Percentiles rank a stretch among this genome's conserved stretches.
phyloP scores from a whole-genome alignment of 2,113 vertebrate genomes.

The Colius striatus region DNA sequence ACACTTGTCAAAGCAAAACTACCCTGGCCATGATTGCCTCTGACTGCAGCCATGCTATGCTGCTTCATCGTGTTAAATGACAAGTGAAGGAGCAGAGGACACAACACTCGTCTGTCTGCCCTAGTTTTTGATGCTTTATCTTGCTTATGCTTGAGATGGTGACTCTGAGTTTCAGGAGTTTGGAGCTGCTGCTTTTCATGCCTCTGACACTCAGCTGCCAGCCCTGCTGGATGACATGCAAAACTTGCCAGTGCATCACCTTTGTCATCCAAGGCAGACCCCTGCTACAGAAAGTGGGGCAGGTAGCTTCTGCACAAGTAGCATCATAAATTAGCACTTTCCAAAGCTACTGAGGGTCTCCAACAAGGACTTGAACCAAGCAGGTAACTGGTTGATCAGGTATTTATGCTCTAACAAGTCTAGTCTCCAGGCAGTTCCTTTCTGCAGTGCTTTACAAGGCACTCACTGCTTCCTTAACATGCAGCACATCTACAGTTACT shows the following conservation, averaged over 20 bases:
- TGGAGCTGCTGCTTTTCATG: background rate
- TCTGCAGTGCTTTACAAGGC: background rate
- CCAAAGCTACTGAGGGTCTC: background rate
- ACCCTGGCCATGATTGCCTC: background rate
- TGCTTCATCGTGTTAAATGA: background rate
- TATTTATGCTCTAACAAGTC: background rate
- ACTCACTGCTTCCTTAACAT: background rate
- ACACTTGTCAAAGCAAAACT: background rate
- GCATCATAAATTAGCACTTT: background rate
- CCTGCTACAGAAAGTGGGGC: background rate
- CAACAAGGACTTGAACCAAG: background rate
- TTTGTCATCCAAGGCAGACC: background rate
- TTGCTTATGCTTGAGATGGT: background rate
- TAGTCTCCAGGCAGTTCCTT: background rate
- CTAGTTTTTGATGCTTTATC: background rate
- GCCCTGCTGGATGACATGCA: background rate
- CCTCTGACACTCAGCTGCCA: background rate
- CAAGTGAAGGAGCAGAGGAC: background rate
- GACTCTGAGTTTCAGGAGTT: background rate
- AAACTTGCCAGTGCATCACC: background rate
- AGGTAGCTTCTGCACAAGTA: background rate
- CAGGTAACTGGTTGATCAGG: background rate
- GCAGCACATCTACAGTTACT: background rate
- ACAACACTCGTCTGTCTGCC: background rate
- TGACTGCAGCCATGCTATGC: background rate